Conservation (phyloP, 2,113 vertebrate species). For the Cinclus cinclus region DNA sequence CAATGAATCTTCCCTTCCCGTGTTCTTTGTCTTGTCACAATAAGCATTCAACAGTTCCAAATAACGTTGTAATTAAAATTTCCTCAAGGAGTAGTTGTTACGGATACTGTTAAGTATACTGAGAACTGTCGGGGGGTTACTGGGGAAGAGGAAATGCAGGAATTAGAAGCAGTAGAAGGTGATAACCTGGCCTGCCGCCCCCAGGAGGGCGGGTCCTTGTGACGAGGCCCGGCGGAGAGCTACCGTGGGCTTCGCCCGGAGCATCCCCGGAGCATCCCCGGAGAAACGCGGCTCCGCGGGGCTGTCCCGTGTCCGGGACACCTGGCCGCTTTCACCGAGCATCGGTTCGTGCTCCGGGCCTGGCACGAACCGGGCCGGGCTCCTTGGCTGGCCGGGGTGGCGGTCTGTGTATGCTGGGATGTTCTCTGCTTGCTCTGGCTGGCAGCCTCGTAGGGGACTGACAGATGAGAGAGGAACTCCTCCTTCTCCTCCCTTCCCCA, state of each 20-base stretch:
- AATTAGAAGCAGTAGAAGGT: not conserved
- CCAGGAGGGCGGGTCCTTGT: not conserved
- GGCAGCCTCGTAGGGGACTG: not conserved
- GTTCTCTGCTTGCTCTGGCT: not conserved
- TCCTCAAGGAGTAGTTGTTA: slow-evolving; percentile 32
- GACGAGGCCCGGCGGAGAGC: not conserved
- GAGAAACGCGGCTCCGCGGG: accelerated
- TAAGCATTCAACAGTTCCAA: slow-evolving; percentile 42
- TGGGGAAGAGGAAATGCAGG: not conserved
- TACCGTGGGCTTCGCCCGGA: not conserved
- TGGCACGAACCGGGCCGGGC: too few species aligned
- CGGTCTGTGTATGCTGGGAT: not conserved
- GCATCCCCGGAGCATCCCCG: not conserved
- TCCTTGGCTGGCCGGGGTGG: not conserved
- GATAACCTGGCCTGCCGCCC: not conserved
- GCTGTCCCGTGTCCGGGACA: accelerated
- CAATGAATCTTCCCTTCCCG: not conserved
- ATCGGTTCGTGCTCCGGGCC: accelerated
- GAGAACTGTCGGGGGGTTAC: not conserved
- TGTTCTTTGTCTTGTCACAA: slow-evolving; percentile 54
- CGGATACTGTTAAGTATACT: not conserved
- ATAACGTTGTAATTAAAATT: slow-evolving; percentile 61
- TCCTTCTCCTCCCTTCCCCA: too few species aligned
- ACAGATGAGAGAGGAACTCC: too few species aligned
- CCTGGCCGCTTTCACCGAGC: accelerated